A percentile compares a stretch with the other conserved stretches of the same genome.
Conservation (phyloP, 2,113 vertebrate species). For the Scartelaos histophorus region DNA sequence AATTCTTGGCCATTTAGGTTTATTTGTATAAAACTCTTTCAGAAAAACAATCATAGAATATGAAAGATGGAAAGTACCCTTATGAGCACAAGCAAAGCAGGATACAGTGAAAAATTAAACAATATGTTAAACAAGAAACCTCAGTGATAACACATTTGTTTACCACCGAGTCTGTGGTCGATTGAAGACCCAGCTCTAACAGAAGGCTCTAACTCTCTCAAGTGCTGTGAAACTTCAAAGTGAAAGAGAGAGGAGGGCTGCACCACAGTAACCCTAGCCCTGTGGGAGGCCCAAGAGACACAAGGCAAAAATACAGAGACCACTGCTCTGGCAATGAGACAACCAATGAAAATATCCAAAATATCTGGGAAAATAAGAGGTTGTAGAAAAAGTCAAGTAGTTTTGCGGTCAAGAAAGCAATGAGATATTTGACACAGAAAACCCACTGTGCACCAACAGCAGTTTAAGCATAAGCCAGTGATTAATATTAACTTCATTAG, state of each 20-base stretch:
- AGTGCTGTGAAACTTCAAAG: conserved; percentile 73
- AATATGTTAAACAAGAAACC: too few relatives aligned
- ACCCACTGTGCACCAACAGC: conserved; percentile 71
- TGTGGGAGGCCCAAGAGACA: conserved; percentile 54
- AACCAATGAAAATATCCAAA: not conserved
- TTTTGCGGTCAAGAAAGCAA: conserved; percentile 24
- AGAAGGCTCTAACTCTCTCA: conserved; percentile 59
- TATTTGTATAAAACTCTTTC: not conserved
- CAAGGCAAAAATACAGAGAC: conserved; percentile 25
- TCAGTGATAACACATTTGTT: not conserved
- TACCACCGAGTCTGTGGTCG: not conserved
- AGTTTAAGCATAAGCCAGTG: conserved; percentile 74
- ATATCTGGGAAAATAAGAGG: not conserved
- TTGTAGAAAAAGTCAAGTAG: not conserved
- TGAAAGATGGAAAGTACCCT: not conserved
- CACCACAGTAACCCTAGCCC: conserved; percentile 74
- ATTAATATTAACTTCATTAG: conserved; percentile 82
- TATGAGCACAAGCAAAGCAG: not conserved
- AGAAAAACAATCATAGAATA: not conserved
- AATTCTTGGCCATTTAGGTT: not conserved
- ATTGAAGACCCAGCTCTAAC: conserved; percentile 26
- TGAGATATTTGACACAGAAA: conserved; percentile 39
- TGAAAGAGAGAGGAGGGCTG: conserved; percentile 59
- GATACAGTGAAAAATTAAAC: not conserved
- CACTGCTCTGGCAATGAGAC: conserved; percentile 14